A percentile compares a stretch with the other conserved stretches of the same genome.
Conservation (phyloP, 2,797 vertebrate genomes). For the Lacerta bilineata region DNA sequence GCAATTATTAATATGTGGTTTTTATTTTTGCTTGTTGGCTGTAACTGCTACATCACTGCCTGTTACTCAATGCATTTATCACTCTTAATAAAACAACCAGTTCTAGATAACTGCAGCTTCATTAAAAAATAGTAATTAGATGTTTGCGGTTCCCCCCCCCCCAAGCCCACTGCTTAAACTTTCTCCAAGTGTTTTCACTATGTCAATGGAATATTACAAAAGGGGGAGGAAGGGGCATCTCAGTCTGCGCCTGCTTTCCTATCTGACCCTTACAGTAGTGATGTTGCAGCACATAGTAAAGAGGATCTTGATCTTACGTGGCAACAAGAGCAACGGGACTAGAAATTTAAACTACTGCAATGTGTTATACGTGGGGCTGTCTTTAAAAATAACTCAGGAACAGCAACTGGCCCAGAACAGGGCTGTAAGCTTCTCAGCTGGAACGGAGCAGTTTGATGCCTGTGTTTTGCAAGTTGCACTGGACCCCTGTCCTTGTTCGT, state of each 20-base stretch:
- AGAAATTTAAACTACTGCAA: background rate
- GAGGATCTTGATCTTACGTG: background rate
- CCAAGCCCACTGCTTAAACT: background rate
- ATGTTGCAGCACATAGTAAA: background rate
- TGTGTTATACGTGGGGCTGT: too few relatives aligned
- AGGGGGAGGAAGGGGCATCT: background rate
- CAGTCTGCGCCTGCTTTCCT: background rate
- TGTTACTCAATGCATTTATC: conserved; percentile 12
- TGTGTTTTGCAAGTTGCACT: too few relatives aligned
- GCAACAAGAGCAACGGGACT: background rate
- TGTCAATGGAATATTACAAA: background rate
- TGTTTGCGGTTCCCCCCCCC: background rate
- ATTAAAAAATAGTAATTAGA: background rate
- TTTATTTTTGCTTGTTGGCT: conserved; percentile 21
- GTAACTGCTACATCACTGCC: conserved; percentile 42
- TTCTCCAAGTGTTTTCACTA: background rate
- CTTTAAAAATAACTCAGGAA: too few relatives aligned
- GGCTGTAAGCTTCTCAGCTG: background rate
- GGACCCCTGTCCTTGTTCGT: too few relatives aligned
- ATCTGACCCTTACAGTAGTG: background rate
- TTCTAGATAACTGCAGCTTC: background rate
- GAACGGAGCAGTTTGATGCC: too few relatives aligned
- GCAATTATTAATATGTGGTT: conserved; percentile 34
- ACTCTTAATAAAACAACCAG: background rate
- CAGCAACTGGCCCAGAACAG: background rate